These are phyloP conservation scores for Cochlearius cochlearius DNA, from an alignment of 2,113 vertebrate species.

Conservation along the genomic window DNA sequence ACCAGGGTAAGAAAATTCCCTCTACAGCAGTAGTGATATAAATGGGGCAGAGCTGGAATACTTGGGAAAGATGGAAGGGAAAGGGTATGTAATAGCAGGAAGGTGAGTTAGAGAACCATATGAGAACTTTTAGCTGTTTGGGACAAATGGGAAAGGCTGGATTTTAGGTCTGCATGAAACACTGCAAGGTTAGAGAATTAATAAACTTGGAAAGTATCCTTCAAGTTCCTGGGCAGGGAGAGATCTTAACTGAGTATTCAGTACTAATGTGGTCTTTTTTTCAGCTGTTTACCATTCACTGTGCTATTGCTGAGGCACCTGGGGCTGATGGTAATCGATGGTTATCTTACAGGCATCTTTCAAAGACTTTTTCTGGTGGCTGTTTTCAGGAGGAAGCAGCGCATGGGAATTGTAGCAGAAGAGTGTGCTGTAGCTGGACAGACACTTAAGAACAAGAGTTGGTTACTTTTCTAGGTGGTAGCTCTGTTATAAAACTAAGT, in stretches of 20 bases:
- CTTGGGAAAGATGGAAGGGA: neutral
- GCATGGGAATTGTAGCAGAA: neutral
- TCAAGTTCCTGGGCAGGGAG: neutral
- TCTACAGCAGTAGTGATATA: neutral
- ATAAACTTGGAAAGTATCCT: neutral
- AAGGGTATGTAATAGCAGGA: neutral
- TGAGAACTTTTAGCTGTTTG: neutral
- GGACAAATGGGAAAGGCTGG: neutral
- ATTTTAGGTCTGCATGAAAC: neutral
- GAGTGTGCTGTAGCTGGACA: neutral
- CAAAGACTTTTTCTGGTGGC: neutral
- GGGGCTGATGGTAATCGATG: neutral
- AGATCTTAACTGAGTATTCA: neutral
- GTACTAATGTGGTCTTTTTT: neutral
- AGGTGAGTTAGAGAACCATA: neutral
- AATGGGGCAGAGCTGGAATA: neutral
- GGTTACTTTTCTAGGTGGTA: neutral
- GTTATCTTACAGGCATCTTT: neutral
- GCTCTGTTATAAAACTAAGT: neutral
- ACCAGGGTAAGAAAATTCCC: neutral
- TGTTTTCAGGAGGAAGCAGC: neutral
- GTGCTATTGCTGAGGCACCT: neutral
- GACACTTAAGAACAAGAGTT: neutral
- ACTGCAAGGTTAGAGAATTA: neutral
- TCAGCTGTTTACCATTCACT: neutral